phyloP scores from a whole-genome alignment of 2,888 invertebrate species.

The Epirrhoe tristata region DNA sequence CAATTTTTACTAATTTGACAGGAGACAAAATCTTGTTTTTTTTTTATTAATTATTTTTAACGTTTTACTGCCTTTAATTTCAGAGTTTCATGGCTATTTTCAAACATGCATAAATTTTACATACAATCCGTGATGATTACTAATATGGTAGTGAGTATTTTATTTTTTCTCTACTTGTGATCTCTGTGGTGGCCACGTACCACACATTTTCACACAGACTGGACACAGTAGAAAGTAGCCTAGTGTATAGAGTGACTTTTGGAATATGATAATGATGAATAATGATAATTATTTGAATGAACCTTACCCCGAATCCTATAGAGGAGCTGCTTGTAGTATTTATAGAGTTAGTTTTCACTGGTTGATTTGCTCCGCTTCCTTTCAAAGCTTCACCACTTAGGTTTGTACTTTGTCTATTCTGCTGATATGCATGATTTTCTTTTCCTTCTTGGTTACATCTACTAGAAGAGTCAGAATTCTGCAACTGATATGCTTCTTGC shows the following conservation, averaged over 20 bases:
- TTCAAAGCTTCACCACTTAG: conserved; percentile 72
- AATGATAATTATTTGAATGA: neutral
- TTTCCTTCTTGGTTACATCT: conserved; percentile 83
- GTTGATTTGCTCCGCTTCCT: conserved; percentile 62
- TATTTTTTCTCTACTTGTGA: neutral
- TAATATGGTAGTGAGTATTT: neutral
- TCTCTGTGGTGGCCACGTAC: too few relatives aligned
- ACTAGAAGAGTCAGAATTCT: conserved; percentile 81
- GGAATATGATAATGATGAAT: neutral
- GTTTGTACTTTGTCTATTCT: conserved; percentile 78
- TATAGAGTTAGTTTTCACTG: conserved; percentile 73
- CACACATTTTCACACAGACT: too few relatives aligned
- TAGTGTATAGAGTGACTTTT: neutral
- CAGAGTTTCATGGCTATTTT: too few relatives aligned
- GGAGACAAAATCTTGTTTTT: too few relatives aligned
- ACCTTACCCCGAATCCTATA: conserved; percentile 80
- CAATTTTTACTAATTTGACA: too few relatives aligned
- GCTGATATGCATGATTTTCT: conserved; percentile 84
- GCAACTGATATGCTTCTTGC: conserved; percentile 83
- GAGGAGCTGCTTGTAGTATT: conserved; percentile 75
- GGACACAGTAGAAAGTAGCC: too few relatives aligned
- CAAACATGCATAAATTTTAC: too few relatives aligned
- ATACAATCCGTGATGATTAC: too few relatives aligned
- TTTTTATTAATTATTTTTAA: too few relatives aligned
- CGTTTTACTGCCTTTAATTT: too few relatives aligned